A percentile compares a stretch with the other conserved stretches of the same genome.
Evolutionary conservation across 2,113 vertebrate genomes (phyloP).

Genomic region (Blennius ocellaris): DNA sequence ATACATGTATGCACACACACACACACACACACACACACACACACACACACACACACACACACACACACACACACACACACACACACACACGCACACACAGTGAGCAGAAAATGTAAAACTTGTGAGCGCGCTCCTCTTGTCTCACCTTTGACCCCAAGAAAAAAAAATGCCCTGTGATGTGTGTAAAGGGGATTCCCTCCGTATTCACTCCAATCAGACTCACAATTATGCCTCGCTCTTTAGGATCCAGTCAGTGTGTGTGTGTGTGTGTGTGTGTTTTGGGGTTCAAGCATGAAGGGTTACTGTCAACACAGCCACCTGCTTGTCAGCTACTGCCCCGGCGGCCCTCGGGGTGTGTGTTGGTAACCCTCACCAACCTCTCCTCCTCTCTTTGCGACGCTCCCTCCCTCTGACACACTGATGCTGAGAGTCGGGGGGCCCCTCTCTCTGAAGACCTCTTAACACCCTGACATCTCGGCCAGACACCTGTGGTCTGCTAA

Average conservation of each 20-base stretch:
- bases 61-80: too few species aligned
- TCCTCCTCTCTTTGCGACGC: slow-evolving; percentile 74
- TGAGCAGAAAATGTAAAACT: slow-evolving; percentile 61
- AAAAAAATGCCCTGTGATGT: slow-evolving; percentile 43
- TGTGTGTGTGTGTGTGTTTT: slow-evolving; percentile 22
- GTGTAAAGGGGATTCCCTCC: slow-evolving; percentile 74
- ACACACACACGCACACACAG: neutral
- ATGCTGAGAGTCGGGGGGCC: slow-evolving; percentile 77
- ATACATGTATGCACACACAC: neutral
- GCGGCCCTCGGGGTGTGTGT: slow-evolving; percentile 79
- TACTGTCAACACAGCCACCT: slow-evolving; percentile 81
- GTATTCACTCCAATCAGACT: slow-evolving; percentile 71
- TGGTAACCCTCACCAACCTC: slow-evolving; percentile 80
- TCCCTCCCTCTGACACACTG: slow-evolving; percentile 76
- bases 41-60: too few species aligned
- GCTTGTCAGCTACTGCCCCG: slow-evolving; percentile 69
- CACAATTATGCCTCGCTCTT: slow-evolving; percentile 63
- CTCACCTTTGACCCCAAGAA: slow-evolving; percentile 68
- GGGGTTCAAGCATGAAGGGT: slow-evolving; percentile 65
- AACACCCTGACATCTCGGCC: slow-evolving; percentile 68
- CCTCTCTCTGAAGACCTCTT: slow-evolving; percentile 80
- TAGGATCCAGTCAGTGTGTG: slow-evolving; percentile 52
- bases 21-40: neutral
- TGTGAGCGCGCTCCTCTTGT: slow-evolving; percentile 36
- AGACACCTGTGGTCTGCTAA: slow-evolving; percentile 90